These are phyloP conservation scores for Apus apus DNA, from an alignment of 2,113 vertebrate species.

Conservation along the genomic window DNA sequence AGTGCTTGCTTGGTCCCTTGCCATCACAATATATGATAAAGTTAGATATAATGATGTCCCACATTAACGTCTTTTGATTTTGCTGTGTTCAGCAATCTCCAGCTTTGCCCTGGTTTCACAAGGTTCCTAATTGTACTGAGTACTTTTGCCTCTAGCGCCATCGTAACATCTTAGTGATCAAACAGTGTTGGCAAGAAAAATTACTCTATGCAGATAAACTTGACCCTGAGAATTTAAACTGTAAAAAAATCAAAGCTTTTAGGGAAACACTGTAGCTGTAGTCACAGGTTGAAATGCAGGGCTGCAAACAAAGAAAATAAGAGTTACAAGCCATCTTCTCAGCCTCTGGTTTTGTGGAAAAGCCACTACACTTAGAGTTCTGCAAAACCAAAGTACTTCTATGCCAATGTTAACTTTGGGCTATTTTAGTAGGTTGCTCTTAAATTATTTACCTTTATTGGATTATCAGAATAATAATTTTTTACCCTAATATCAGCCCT, in stretches of 20 bases:
- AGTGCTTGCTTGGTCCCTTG: not conserved
- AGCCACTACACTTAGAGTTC: not conserved
- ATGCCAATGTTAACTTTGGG: not conserved
- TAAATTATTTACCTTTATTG: not conserved
- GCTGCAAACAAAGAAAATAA: not conserved
- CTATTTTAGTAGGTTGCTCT: not conserved
- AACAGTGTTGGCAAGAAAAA: constrained; percentile 64
- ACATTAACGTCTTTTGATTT: not conserved
- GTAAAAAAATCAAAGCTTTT: constrained; percentile 40
- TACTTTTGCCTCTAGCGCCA: constrained; percentile 62
- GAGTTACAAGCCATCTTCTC: not conserved
- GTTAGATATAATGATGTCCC: not conserved
- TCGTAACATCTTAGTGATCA: constrained; percentile 68
- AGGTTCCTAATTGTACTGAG: constrained; percentile 45
- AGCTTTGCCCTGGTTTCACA: constrained; percentile 5
- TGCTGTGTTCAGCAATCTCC: not conserved
- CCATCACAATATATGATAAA: not conserved
- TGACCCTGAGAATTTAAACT: constrained; percentile 50
- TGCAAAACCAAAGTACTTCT: not conserved
- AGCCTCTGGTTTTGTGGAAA: not conserved
- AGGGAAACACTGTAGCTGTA: not conserved
- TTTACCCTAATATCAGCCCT: not conserved
- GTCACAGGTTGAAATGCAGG: not conserved
- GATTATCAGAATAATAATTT: not conserved
- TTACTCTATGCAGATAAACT: constrained; percentile 64